Conservation (phyloP, 92 coral and sea anemone genomes). For the Parazoanthus atlanticus region DNA sequence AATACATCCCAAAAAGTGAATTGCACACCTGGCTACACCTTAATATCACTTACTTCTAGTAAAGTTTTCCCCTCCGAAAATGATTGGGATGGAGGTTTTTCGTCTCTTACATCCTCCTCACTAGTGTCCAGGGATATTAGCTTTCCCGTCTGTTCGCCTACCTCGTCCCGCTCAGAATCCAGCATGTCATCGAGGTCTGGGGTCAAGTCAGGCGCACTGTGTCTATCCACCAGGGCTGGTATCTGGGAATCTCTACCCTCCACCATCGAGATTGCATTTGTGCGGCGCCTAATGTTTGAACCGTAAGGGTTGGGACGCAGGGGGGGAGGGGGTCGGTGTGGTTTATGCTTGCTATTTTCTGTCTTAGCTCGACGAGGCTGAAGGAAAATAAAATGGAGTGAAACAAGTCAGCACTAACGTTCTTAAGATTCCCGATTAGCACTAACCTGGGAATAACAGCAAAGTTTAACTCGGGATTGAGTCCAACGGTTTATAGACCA, state of each 20-base stretch:
- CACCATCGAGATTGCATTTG: constrained; percentile 69
- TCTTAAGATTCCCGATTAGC: background rate
- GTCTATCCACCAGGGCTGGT: constrained; percentile 50
- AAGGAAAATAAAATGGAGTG: background rate
- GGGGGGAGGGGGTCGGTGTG: constrained; percentile 81
- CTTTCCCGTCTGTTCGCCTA: background rate
- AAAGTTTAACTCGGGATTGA: background rate
- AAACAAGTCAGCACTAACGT: background rate
- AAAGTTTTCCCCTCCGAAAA: background rate
- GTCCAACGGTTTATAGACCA: no score
- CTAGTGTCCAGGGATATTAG: constrained; percentile 26
- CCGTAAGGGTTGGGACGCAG: constrained; percentile 66
- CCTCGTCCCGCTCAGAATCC: background rate
- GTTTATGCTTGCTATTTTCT: constrained; percentile 43
- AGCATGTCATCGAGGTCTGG: constrained; percentile 27
- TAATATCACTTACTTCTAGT: constrained; percentile 9
- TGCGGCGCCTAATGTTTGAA: constrained; percentile 63
- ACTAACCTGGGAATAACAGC: background rate
- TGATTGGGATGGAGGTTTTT: background rate
- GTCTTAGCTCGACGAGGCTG: constrained; percentile 53
- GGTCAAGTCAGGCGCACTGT: constrained; percentile 67
- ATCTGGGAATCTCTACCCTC: constrained; percentile 13
- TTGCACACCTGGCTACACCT: background rate
- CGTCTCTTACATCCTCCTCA: constrained; percentile 29
- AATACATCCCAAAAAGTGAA: background rate